Base-by-base conservation (phyloP, 2,113 vertebrate genomes). In the Rattus rattus region DNA sequence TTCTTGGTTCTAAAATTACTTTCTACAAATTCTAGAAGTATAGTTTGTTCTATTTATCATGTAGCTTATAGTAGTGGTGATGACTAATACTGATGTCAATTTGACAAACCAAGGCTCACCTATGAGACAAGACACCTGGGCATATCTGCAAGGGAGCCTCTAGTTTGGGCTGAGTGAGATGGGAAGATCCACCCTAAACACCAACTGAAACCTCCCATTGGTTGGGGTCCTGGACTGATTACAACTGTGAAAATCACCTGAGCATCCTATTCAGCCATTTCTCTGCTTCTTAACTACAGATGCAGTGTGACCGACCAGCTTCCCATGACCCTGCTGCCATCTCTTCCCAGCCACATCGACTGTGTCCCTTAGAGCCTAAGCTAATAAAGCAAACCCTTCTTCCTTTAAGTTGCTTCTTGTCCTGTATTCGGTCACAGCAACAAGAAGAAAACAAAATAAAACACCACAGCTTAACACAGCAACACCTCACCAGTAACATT, bases 1-100 rank as follows among this genome's bases (percentile, higher is more conserved):
- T 84, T 95, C 63, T 79, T 91, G 49, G 10, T 89, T 88, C 83
- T 94, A 47, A 59, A 59, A 86, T 81, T 77, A 52, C 59, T 88
- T 83, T 67, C 49, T 94, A 47, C 56, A 88, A 54, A 24, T 67
- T 49, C 54, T 77, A 47, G 33, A 75, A 73, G 30, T 10, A 14
- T 0, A 63, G 7, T 13, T 90, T 81, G 65, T 87, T 86, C 20
- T 54, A 22, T 85, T 14, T 69, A 19, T 36, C 20, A 81, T 59
- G 67, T 43, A n/a, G 17, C 39, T 12, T 36, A 36, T n/a, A 49
- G 47, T 49, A 52, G 47, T 26, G 69, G 12, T 26, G 33, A 70
- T n/a, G 13, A 12, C 36, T 70, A 70, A 88, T 70, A n/a, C 10
- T 52, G 30, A 87, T 5, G 4, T 54, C 33, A 70, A 54, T 11